Percentiles rank a stretch among this genome's conserved stretches.
Evolutionary conservation across 2,797 vertebrate genomes (phyloP).

Genomic region (Orestias chungarensis): DNA sequence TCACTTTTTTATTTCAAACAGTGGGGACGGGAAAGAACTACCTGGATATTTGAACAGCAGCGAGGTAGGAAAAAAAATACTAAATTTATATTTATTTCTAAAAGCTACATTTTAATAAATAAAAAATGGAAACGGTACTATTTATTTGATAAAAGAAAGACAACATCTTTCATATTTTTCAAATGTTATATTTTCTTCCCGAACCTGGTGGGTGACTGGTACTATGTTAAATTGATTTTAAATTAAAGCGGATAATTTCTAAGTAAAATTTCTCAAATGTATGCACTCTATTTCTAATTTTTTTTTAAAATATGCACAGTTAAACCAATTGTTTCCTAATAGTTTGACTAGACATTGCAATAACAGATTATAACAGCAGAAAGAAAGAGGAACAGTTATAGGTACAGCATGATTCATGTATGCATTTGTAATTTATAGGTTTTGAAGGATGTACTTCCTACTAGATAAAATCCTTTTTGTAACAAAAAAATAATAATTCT

Average conservation of each 20-base stretch:
- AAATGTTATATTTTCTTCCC: background rate
- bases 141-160: background rate
- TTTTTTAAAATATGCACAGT: background rate
- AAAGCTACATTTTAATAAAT: background rate
- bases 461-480: background rate
- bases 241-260: background rate
- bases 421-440: background rate
- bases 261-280: background rate
- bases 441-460: slow-evolving; percentile 14
- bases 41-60: slow-evolving; percentile 12
- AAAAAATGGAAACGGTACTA: background rate
- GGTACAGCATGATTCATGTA: background rate
- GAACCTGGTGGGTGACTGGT: background rate
- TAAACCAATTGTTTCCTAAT: background rate
- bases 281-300: background rate
- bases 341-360: background rate
- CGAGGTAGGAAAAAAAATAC: slow-evolving; percentile 35
- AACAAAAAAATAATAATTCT: background rate
- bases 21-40: slow-evolving; percentile 11
- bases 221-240: background rate
- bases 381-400: background rate
- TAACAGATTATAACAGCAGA: background rate
- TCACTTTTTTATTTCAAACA: background rate
- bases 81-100: background rate
- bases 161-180: background rate